phyloP scores from a whole-genome alignment of 2,888 invertebrate species.

The Disparrhopalites patrizii region DNA sequence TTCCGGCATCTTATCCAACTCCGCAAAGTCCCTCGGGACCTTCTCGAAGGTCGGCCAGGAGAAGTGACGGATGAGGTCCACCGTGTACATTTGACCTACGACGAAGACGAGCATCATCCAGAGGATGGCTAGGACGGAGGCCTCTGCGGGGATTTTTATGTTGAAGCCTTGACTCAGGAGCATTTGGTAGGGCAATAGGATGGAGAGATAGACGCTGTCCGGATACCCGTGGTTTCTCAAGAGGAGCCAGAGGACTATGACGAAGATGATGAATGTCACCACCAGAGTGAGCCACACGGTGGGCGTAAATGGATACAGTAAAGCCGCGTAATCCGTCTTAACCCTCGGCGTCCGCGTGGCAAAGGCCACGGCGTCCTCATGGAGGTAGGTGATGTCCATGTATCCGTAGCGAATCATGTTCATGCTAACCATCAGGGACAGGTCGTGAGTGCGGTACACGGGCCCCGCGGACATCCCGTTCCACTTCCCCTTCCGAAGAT shows the following conservation, averaged over 20 bases:
- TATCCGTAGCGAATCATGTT: neutral
- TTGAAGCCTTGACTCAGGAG: constrained; percentile 1
- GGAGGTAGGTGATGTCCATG: neutral
- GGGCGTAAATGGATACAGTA: neutral
- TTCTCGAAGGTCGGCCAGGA: neutral
- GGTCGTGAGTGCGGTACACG: neutral
- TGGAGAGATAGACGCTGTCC: neutral
- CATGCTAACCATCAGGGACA: neutral
- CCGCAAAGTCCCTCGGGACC: neutral
- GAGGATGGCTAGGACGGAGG: neutral
- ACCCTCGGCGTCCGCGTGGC: neutral
- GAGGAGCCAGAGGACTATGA: neutral
- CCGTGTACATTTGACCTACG: neutral
- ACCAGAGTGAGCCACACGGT: neutral
- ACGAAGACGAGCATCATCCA: constrained; percentile 8
- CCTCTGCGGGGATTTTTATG: neutral
- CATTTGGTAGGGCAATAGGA: neutral
- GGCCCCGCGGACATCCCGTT: neutral
- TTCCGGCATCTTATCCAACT: neutral
- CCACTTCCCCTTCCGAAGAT: neutral
- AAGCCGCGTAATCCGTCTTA: neutral
- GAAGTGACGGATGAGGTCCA: constrained; percentile 2
- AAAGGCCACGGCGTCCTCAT: neutral
- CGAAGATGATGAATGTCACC: neutral
- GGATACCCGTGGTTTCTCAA: neutral